Evolutionary conservation across 1,140 invertebrate genomes (phyloP).

Genomic region (Philaenus spumarius): DNA sequence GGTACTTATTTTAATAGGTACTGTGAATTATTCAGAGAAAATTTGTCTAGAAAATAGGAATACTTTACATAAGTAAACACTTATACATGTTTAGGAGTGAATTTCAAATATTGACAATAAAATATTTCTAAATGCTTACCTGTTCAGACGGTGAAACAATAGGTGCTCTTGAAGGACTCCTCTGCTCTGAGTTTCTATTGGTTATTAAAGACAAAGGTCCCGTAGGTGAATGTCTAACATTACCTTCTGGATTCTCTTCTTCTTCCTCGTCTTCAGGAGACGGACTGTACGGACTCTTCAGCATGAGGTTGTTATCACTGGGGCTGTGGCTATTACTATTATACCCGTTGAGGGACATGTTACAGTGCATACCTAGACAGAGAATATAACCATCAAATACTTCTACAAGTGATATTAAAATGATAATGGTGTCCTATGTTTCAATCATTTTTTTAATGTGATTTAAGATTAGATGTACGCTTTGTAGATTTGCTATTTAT

Average conservation of each 20-base stretch:
- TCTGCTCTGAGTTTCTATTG: slow-evolving; percentile 5
- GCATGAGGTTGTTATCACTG: slow-evolving; percentile 46
- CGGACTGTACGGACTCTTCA: slow-evolving; percentile 29
- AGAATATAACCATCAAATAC: no score
- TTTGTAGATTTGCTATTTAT: no score
- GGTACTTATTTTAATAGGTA: no score
- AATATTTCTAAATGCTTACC: neutral
- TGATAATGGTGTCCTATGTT: no score
- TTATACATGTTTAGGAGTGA: no score
- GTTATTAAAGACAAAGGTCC: slow-evolving; percentile 31
- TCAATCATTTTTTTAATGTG: no score
- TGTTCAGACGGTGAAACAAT: neutral
- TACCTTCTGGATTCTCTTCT: slow-evolving; percentile 22
- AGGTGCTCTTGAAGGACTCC: slow-evolving; percentile 5
- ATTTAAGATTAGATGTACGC: no score
- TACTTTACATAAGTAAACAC: no score
- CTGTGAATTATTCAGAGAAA: no score
- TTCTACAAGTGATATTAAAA: no score
- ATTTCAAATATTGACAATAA: neutral
- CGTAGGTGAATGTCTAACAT: slow-evolving; percentile 22
- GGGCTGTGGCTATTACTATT: slow-evolving; percentile 54
- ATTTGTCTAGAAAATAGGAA: no score
- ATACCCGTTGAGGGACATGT: slow-evolving; percentile 47
- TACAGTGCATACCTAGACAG: slow-evolving; percentile 25
- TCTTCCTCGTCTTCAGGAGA: slow-evolving; percentile 27